A percentile compares a stretch with the other conserved stretches of the same genome.
These are phyloP conservation scores for Alligator mississippiensis DNA, from an alignment of 2,113 vertebrate species.

Conservation along the genomic window DNA sequence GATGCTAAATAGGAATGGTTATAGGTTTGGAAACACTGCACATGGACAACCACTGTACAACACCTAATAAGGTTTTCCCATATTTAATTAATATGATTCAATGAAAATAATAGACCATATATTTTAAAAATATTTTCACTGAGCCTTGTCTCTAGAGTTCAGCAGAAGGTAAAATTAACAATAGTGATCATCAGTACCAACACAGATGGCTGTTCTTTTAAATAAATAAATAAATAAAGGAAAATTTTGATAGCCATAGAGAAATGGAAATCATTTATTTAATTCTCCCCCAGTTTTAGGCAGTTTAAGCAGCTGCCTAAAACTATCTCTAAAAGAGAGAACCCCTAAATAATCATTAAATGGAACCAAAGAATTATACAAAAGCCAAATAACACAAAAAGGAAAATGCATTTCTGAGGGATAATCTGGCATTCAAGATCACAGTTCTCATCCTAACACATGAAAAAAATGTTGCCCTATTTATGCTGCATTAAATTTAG, in stretches of 20 bases:
- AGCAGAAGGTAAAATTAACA: neutral
- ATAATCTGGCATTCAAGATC: slow-evolving; percentile 45
- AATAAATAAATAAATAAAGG: too few relatives aligned
- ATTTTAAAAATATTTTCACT: neutral
- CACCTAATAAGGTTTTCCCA: neutral
- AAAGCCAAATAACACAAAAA: slow-evolving; percentile 29
- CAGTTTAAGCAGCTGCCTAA: slow-evolving; percentile 20
- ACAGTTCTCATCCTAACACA: neutral
- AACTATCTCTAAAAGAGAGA: slow-evolving; percentile 34
- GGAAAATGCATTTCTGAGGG: slow-evolving; percentile 4
- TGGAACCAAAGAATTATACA: slow-evolving; percentile 23
- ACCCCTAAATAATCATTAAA: slow-evolving; percentile 43
- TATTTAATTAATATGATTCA: neutral
- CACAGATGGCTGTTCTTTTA: neutral
- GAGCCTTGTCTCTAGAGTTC: neutral
- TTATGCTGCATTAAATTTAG: neutral
- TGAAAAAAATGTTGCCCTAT: slow-evolving; percentile 5
- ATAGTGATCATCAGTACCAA: neutral
- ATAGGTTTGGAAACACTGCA: neutral
- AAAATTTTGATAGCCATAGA: neutral
- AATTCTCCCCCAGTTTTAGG: slow-evolving; percentile 30
- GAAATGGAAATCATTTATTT: neutral
- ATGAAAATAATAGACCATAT: neutral
- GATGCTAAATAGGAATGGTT: neutral
- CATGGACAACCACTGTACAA: neutral